Evolutionary conservation across 2,797 vertebrate genomes (phyloP).

Genomic region (Phataginus tetradactyla): DNA sequence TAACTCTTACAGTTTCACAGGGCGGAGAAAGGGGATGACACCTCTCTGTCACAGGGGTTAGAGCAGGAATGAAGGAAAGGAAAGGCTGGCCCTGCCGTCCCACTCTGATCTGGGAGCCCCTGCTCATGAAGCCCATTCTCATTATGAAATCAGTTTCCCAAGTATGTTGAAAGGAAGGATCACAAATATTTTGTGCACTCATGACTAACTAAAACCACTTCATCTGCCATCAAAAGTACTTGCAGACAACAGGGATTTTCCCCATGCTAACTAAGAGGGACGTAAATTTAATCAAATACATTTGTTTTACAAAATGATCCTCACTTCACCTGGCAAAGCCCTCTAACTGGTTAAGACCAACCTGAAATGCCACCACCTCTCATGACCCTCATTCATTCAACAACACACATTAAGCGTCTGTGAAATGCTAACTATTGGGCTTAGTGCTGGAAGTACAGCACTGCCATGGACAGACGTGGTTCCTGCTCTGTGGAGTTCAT

Average conservation of each 20-base stretch:
- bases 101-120: no score
- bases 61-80: neutral
- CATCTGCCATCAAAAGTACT: neutral
- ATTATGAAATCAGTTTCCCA: neutral
- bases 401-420: neutral
- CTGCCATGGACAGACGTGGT: neutral
- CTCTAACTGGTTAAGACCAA: neutral
- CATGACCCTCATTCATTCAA: neutral
- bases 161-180: neutral
- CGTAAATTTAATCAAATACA: neutral
- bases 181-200: neutral
- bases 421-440: neutral
- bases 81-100: neutral
- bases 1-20: neutral
- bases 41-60: neutral
- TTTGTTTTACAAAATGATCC: neutral
- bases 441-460: neutral
- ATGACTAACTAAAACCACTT: neutral
- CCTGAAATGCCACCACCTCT: neutral
- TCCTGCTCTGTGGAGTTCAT: neutral
- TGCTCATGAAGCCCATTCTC: neutral
- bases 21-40: accelerated
- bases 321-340: neutral
- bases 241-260: neutral
- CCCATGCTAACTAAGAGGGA: neutral